phyloP scores from a whole-genome alignment of 2,113 vertebrate genomes.

The Brachyhypopomus occidentalis region DNA sequence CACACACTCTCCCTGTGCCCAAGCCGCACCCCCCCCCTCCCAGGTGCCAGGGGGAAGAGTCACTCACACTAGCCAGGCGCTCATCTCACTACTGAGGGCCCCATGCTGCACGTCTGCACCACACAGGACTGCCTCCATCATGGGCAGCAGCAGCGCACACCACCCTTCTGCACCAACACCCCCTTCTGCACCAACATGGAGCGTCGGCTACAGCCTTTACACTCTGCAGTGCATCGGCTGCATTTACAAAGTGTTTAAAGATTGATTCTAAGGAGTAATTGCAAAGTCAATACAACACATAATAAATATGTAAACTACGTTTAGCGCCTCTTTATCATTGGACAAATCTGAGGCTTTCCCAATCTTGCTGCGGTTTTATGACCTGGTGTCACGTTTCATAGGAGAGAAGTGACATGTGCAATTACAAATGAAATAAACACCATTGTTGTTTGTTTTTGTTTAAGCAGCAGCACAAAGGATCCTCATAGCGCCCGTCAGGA shows the following conservation, averaged over 20 bases:
- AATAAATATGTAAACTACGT: neutral
- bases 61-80: slow-evolving; percentile 12
- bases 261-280: neutral
- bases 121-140: neutral
- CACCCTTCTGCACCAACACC: slow-evolving; percentile 21
- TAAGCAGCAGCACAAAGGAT: neutral
- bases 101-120: neutral
- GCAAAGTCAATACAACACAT: neutral
- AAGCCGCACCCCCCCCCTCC: slow-evolving; percentile 12
- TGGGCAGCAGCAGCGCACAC: slow-evolving; percentile 35
- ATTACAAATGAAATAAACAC: slow-evolving; percentile 39
- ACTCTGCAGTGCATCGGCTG: neutral
- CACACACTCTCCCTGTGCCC: neutral
- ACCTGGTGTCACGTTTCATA: neutral
- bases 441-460: slow-evolving; percentile 50
- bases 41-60: slow-evolving; percentile 1
- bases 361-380: neutral
- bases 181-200: neutral
- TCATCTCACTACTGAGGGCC: neutral
- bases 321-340: neutral
- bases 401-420: slow-evolving; percentile 46
- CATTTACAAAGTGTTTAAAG: neutral
- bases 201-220: too few species aligned
- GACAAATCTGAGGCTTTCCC: neutral
- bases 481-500: neutral